A percentile compares a stretch with the other conserved stretches of the same genome.
Conservation (phyloP, 2,113 vertebrate species). For the Sclerurus mexicanus region DNA sequence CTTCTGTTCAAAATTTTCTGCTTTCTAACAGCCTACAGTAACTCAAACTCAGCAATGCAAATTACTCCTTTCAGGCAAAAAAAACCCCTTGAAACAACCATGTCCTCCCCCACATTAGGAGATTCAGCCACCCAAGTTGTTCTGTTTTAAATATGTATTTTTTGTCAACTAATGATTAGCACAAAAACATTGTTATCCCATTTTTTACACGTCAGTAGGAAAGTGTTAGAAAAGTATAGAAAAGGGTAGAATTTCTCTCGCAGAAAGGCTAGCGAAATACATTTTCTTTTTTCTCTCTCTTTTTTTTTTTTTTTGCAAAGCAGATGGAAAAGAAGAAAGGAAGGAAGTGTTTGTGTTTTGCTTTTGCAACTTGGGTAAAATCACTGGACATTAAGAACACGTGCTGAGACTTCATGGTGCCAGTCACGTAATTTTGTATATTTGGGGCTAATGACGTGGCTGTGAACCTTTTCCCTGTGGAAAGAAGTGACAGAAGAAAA, state of each 20-base stretch:
- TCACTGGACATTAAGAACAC: conserved; percentile 97
- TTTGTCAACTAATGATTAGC: conserved; percentile 51
- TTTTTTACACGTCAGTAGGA: conserved; percentile 65
- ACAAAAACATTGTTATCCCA: conserved; percentile 48
- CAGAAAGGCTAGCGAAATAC: conserved; percentile 33
- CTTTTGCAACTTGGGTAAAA: conserved; percentile 65
- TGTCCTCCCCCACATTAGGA: neutral
- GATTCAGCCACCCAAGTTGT: conserved; percentile 18
- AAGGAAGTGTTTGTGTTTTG: conserved; percentile 55
- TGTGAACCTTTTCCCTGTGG: conserved; percentile 86
- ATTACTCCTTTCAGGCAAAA: conserved; percentile 10
- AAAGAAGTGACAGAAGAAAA: conserved; percentile 74
- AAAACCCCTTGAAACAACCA: neutral
- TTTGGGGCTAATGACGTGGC: conserved; percentile 89
- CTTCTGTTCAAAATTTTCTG: neutral
- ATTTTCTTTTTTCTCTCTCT: conserved; percentile 2
- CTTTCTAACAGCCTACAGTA: conserved; percentile 29
- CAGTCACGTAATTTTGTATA: conserved; percentile 96
- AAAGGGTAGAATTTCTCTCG: conserved; percentile 62
- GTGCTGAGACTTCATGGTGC: conserved; percentile 98
- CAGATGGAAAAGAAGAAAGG: conserved; percentile 61
- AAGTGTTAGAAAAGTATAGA: conserved; percentile 73
- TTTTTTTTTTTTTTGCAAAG: conserved; percentile 53
- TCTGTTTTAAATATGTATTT: neutral
- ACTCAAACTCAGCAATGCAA: conserved; percentile 37